Conservation (phyloP, 2,888 invertebrate genomes). For the Sipunculus nudus region DNA sequence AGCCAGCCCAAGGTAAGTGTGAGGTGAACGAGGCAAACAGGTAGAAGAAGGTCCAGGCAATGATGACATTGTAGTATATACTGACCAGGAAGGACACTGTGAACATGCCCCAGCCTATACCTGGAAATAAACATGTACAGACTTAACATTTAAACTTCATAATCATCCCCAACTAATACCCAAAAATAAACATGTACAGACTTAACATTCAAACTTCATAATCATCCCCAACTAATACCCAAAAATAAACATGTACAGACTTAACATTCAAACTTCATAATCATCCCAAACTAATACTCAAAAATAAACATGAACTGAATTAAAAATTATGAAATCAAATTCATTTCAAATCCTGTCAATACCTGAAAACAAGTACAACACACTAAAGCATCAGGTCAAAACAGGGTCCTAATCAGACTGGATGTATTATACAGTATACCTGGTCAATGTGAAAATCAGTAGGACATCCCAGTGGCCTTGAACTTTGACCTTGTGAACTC, state of each 20-base stretch:
- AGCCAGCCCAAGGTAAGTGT: slow-evolving; percentile 61
- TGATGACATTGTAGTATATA: slow-evolving; percentile 68
- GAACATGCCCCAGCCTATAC: slow-evolving; percentile 68
- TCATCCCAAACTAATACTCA: slow-evolving; percentile 68
- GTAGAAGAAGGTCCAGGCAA: slow-evolving; percentile 69
- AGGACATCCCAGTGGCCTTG: too few species aligned
- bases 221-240: slow-evolving; percentile 68
- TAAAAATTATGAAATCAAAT: too few species aligned
- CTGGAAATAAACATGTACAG: slow-evolving; percentile 37
- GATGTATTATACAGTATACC: too few species aligned
- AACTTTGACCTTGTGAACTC: too few species aligned
- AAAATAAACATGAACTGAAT: not conserved
- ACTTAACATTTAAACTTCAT: not conserved
- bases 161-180: slow-evolving; percentile 68
- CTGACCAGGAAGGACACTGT: slow-evolving; percentile 66
- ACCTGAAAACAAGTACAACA: too few species aligned
- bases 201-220: not conserved
- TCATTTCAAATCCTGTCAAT: too few species aligned
- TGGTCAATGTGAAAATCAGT: too few species aligned
- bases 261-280: not conserved
- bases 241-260: not conserved
- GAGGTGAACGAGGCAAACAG: slow-evolving; percentile 63
- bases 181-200: slow-evolving; percentile 20
- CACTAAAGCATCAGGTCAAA: too few species aligned
- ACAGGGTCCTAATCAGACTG: too few species aligned